Conservation (phyloP, 2,888 invertebrate genomes). For the Epistrophe eligans region DNA sequence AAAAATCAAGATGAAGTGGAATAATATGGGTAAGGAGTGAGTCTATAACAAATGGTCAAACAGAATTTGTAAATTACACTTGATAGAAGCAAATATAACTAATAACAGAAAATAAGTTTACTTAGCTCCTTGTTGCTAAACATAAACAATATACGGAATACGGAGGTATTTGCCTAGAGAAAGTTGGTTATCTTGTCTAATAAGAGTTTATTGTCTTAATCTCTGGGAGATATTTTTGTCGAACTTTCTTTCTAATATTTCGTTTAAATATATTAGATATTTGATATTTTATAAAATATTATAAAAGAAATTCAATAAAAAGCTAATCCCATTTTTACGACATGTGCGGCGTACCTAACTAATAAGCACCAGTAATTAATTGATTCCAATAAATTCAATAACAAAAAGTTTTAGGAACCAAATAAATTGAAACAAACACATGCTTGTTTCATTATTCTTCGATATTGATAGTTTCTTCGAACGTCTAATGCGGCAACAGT, state of each 20-base stretch:
- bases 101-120: conserved; percentile 23
- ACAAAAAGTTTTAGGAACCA: no score
- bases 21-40: conserved; percentile 28
- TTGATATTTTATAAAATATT: neutral
- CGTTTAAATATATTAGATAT: neutral
- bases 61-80: conserved; percentile 45
- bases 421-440: no score
- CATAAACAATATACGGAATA: neutral
- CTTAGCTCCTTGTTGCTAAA: neutral
- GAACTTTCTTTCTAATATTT: neutral
- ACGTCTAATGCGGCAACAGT: no score
- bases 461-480: no score
- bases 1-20: conserved; percentile 35
- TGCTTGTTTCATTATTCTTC: no score
- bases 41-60: conserved; percentile 53
- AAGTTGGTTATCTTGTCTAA: neutral
- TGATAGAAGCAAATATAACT: conserved; percentile 16
- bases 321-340: no score
- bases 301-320: neutral
- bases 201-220: conserved; percentile 9
- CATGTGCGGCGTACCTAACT: no score
- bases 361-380: no score
- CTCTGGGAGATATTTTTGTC: neutral
- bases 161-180: neutral
- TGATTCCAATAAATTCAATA: no score